Percentiles rank a stretch among this genome's conserved stretches.
Evolutionary conservation across 1,140 invertebrate genomes (phyloP).

Genomic region (Apis florea): DNA sequence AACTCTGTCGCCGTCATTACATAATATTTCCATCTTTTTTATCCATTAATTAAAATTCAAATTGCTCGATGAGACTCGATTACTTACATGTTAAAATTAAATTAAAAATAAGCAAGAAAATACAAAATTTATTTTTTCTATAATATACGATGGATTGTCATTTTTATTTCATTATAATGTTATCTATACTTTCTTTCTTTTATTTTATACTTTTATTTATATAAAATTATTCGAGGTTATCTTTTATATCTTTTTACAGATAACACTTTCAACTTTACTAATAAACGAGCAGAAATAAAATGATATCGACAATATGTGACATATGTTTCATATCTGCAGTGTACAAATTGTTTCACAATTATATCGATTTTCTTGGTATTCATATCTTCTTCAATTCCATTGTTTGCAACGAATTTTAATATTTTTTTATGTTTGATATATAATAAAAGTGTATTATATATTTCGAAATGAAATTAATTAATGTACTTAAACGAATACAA

Average conservation of each 20-base stretch:
- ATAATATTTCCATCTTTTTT: not conserved
- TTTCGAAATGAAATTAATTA: not conserved
- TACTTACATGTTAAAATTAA: not conserved
- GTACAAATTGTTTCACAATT: not conserved
- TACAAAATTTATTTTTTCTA: not conserved
- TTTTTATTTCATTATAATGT: not conserved
- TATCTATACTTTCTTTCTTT: no score
- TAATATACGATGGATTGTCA: not conserved
- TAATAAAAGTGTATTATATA: no score
- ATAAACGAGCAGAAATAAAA: not conserved
- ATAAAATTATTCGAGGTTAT: not conserved
- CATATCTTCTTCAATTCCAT: not conserved
- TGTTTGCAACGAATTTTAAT: not conserved
- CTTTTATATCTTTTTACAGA: not conserved
- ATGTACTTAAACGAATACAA: no score
- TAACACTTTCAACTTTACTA: not conserved
- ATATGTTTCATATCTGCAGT: not conserved
- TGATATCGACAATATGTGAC: not conserved
- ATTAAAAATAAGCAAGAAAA: not conserved
- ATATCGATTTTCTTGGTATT: not conserved
- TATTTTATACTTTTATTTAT: not conserved
- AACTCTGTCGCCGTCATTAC: not conserved
- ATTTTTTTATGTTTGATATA: not conserved
- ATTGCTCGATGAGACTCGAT: not conserved
- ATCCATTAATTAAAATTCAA: not conserved